Percentiles rank a stretch among this genome's conserved stretches.
phyloP scores from a whole-genome alignment of 2,113 vertebrate genomes.

The Nettapus auritus region DNA sequence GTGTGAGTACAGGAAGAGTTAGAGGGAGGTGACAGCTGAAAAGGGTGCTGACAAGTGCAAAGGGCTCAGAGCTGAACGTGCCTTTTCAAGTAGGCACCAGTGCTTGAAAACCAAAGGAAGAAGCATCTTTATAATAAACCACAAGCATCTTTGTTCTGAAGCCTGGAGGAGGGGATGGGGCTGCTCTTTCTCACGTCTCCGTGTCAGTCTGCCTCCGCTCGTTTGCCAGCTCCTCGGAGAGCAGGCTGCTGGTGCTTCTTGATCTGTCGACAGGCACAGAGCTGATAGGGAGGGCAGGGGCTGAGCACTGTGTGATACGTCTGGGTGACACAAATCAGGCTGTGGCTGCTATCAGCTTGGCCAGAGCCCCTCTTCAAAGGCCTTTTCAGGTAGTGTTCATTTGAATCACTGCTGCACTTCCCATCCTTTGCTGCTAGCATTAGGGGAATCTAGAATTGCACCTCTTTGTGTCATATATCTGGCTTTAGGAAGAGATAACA shows the following conservation, averaged over 20 bases:
- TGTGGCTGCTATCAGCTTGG: rapidly evolving
- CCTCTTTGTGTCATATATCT: background rate
- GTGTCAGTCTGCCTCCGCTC: rapidly evolving
- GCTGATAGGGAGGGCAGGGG: background rate
- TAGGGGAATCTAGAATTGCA: background rate
- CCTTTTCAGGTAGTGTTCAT: background rate
- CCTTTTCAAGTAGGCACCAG: background rate
- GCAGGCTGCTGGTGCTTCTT: background rate
- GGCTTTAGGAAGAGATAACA: background rate
- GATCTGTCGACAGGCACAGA: background rate
- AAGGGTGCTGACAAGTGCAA: background rate
- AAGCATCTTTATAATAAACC: background rate
- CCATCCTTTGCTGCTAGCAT: background rate
- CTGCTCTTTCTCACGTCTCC: background rate
- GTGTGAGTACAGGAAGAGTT: background rate
- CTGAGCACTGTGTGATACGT: background rate
- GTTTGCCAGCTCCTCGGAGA: background rate
- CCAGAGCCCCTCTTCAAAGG: background rate
- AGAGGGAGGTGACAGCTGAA: background rate
- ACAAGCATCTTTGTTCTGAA: background rate
- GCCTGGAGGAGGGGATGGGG: background rate
- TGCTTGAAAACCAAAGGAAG: background rate
- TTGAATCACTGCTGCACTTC: background rate
- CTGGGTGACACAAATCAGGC: background rate
- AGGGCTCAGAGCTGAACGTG: background rate